Evolutionary conservation across 2,888 invertebrate species (phyloP).

Genomic region (Anaspis maculata): DNA sequence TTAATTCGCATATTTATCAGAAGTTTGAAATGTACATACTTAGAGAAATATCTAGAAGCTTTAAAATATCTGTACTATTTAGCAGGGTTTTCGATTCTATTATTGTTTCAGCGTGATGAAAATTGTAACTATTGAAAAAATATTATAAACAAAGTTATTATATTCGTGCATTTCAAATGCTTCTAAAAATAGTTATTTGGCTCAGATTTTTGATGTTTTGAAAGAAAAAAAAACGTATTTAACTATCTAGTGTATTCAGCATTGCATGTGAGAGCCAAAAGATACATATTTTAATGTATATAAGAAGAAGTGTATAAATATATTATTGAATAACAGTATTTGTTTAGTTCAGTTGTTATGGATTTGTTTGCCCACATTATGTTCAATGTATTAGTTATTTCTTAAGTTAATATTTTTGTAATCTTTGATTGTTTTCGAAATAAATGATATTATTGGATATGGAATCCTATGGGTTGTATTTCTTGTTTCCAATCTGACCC

Average conservation of each 20-base stretch:
- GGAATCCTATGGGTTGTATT: neutral
- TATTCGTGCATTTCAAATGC: conserved; percentile 24
- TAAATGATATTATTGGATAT: conserved; percentile 14
- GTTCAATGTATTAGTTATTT: neutral
- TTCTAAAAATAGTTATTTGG: conserved; percentile 24
- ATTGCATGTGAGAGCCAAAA: conserved; percentile 15
- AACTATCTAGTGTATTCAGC: conserved; percentile 5
- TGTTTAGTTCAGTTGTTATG: neutral
- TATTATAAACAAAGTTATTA: conserved; percentile 7
- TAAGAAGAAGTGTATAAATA: conserved; percentile 2
- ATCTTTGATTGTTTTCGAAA: conserved; percentile 15
- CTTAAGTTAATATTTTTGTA: conserved; percentile 14
- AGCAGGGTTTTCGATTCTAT: conserved; percentile 25
- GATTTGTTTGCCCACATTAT: conserved; percentile 1
- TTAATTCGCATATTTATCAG: too few species aligned
- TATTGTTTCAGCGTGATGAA: conserved; percentile 15
- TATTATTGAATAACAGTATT: neutral
- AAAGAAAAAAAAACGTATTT: conserved; percentile 4
- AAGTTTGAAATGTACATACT: conserved; percentile 11
- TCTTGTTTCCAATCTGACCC: conserved; percentile 2
- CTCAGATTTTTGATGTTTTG: conserved; percentile 13
- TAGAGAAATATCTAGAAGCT: conserved; percentile 25
- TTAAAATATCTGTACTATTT: conserved; percentile 27
- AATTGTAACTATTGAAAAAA: conserved; percentile 5
- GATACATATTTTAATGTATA: conserved; percentile 15